A percentile compares a stretch with the other conserved stretches of the same genome.
Evolutionary conservation across 1,140 invertebrate genomes (phyloP).

Genomic region (Drosophila pachea): DNA sequence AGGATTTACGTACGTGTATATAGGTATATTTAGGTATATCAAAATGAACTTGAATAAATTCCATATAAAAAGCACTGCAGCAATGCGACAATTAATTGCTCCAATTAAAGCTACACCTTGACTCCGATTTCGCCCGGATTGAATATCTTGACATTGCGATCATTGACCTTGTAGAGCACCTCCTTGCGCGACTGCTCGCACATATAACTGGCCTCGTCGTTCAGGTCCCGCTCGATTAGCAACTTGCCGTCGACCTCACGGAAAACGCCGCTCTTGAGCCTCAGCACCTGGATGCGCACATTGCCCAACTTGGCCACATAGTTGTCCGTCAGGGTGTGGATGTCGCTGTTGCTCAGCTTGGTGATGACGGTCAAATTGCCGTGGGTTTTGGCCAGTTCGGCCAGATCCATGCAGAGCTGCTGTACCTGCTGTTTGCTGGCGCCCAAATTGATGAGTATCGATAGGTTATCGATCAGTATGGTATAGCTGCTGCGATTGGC

Average conservation of each 20-base stretch:
- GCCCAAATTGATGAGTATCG: conserved; percentile 84
- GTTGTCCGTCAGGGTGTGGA: conserved; percentile 81
- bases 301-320: conserved; percentile 82
- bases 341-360: conserved; percentile 80
- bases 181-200: conserved; percentile 73
- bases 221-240: conserved; percentile 79
- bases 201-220: conserved; percentile 76
- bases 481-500: conserved; percentile 78
- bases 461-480: conserved; percentile 85
- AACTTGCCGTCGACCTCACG: conserved; percentile 85
- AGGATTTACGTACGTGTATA: background rate
- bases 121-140: conserved; percentile 81
- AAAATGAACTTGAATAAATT: conserved; percentile 71
- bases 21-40: conserved; percentile 40
- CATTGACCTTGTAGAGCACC: conserved; percentile 85
- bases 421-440: conserved; percentile 68
- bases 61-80: conserved; percentile 31
- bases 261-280: conserved; percentile 84
- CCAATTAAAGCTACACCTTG: conserved; percentile 43
- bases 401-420: conserved; percentile 73
- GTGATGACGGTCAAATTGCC: conserved; percentile 79
- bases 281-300: conserved; percentile 82
- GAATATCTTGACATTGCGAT: conserved; percentile 85
- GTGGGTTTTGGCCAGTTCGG: conserved; percentile 77
- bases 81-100: background rate